Evolutionary conservation across 2,888 invertebrate genomes (phyloP), one percentile per base, ranked within the genome.

Genomic region (Selenia dentaria): DNA sequence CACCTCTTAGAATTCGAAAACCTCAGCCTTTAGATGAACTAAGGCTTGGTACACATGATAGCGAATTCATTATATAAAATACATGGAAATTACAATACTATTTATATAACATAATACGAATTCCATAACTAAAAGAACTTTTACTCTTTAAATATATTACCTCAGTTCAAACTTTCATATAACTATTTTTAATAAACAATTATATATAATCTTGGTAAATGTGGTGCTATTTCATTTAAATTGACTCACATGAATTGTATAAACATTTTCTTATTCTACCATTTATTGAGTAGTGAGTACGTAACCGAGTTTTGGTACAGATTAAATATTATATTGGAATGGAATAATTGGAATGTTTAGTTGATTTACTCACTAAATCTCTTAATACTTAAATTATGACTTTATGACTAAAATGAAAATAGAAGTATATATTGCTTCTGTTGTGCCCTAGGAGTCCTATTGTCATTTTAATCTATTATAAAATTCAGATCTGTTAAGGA

Each of bases 321-420:
- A 28, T 11, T 16, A 16, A 16, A 16, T 16, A 16, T n/a, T n/a
- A 25, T 10, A 25, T 25, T 25, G 25, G 25, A 25, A 25, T 25
- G 25, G 3, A 10, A 25, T 25, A 20, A 37, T 36, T 44, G 41
- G 42, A 48, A 50, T 50, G 39, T n/a, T 3, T 40, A 26, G 2
- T 34, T 31, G n/a, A n/a, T n/a, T n/a, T n/a, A n/a, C n/a, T n/a
- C n/a, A n/a, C n/a, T n/a, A n/a, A n/a, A 32, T 14, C 26, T 34
- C 43, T 33, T 51, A 42, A 33, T 29, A 26, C 28, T 38, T n/a
- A 36, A 47, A n/a, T 53, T 44, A 54, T 48, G 24, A 44, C 42
- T 55, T 58, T n/a, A n/a, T n/a, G 88, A 88, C 80, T 88, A 81
- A 88, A 89, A 88, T 87, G 88, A 89, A 83, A 88, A 89, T 88